Base-by-base conservation (phyloP, 1,140 invertebrate genomes). In the Hyles euphorbiae region DNA sequence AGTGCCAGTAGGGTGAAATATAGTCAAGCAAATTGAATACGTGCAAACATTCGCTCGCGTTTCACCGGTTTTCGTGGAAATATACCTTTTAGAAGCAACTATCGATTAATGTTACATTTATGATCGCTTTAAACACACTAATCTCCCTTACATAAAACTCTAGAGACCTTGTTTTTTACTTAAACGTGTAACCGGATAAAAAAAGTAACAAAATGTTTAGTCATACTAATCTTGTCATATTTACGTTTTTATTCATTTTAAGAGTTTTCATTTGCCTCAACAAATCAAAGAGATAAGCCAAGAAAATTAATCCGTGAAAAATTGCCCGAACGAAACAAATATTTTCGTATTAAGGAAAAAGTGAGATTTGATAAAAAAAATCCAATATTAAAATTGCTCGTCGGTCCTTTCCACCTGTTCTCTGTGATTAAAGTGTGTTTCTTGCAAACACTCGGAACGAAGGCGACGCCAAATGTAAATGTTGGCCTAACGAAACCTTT, bases 381-480 rank as follows among this genome's bases (percentile, higher is more conserved):
- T 74, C 69, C 70, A 83, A 83, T 81, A 82, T 73, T 74, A 79
- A 86, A 82, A 84, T 84, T 80, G 76, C 75, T 76, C 72, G 68
- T 69, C 72, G 72, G 59, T 60, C 73, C 63, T 67, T 69, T 68
- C 73, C 76, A 85, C 82, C 82, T 83, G 82, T 81, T 80, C 73
- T 65, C 81, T 63, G 79, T 85, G 85, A 87, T 87, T 88, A 86
- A 88, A 86, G 78, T 76, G 76, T 74, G 78, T 81, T 72, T 58
- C 61, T 49, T 65, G 67, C 75, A 78, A 82, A 79, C 74, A 78
- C 49, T 65, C 63, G 59, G 61, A 58, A 57, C 63, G 63, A 68
- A 75, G 68, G 61, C 62, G 72, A 67, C 68, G 67, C 62, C 74
- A 67, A 83, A 80, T 80, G 81, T 81, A 82, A 86, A 88, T 87